Base-by-base conservation (phyloP, 2,888 invertebrate species). In the Troglohyphantes excavatus region DNA sequence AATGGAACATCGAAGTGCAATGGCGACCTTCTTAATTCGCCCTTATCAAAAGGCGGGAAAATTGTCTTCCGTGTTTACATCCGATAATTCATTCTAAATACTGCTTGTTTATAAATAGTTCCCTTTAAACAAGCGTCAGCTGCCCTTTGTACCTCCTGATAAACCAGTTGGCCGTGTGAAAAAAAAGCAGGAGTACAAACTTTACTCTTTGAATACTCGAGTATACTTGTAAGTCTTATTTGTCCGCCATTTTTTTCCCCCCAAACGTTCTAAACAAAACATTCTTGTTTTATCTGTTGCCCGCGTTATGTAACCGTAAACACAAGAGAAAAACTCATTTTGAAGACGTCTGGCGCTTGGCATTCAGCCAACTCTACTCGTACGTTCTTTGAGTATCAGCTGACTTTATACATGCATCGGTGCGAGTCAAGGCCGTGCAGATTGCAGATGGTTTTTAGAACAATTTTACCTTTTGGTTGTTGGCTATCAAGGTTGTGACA, bases 231-330 rank as follows among this genome's bases (percentile, higher is more conserved):
- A 19, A 39, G 27, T 59, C 9, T 26, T 27, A 19, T 72, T 26
- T 83, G 26, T 72, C 19, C 63, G 63, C 29, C 63, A 72, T 81
- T 72, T 72, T 61, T 39, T 72, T 63, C 72, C 61, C 72, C 5
- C 72, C 43, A 43, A 70, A 29, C 46, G 70, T n/a, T n/a, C n/a
- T n/a, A n/a, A n/a, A n/a, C n/a, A 83, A 83, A 72, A 83, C 83
- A 83, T 72, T 83, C 43, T 83, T 83, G 0, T 53, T 53, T 53
- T 53, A 53, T 53, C 53, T n/a, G 63, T 63, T 72, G 73, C 67
- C 59, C 67, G 63, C 53, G 82, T 89, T 89, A 89, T 89, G 82
- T 89, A 89, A 89, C 88, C 27, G 88, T 89, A 89, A 89, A 89
- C 88, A 89, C 68, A 43, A 39, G n/a, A 53, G 53, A 39, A 39